phyloP scores from a whole-genome alignment of 2,888 invertebrate genomes.

The Phytoseiulus persimilis region DNA sequence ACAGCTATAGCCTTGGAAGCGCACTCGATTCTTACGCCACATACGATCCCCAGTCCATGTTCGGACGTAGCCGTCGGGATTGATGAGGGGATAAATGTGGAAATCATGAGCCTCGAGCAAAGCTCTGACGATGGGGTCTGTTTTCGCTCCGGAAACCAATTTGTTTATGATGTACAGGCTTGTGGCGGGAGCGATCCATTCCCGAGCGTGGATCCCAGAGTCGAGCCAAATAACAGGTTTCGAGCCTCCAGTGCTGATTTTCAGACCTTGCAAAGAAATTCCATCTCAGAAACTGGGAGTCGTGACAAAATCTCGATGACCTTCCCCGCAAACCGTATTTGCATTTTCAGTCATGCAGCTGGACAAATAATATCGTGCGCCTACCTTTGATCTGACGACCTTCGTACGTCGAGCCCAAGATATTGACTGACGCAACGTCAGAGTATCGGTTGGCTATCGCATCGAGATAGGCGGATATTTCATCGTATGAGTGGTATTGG shows the following conservation, averaged over 20 bases:
- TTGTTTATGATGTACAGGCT: slow-evolving; percentile 39
- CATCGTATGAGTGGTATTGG: slow-evolving; percentile 34
- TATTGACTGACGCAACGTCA: slow-evolving; percentile 16
- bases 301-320: background rate
- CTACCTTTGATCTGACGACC: slow-evolving; percentile 35
- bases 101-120: slow-evolving; percentile 29
- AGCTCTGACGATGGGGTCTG: slow-evolving; percentile 18
- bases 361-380: too few species aligned
- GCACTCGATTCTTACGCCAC: slow-evolving; percentile 39
- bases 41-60: slow-evolving; percentile 39
- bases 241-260: background rate
- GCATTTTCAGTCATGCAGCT: too few species aligned
- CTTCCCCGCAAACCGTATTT: too few species aligned
- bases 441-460: slow-evolving; percentile 33
- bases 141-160: slow-evolving; percentile 27
- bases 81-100: slow-evolving; percentile 38
- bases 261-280: background rate
- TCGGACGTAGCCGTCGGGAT: slow-evolving; percentile 39
- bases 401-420: slow-evolving; percentile 37
- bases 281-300: background rate
- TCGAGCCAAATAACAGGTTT: slow-evolving; percentile 40
- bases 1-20: slow-evolving; percentile 37
- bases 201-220: slow-evolving; percentile 40
- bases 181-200: slow-evolving; percentile 39
- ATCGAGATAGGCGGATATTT: slow-evolving; percentile 36